phyloP scores from a whole-genome alignment of 2,113 vertebrate species.

The Erinaceus europaeus region DNA sequence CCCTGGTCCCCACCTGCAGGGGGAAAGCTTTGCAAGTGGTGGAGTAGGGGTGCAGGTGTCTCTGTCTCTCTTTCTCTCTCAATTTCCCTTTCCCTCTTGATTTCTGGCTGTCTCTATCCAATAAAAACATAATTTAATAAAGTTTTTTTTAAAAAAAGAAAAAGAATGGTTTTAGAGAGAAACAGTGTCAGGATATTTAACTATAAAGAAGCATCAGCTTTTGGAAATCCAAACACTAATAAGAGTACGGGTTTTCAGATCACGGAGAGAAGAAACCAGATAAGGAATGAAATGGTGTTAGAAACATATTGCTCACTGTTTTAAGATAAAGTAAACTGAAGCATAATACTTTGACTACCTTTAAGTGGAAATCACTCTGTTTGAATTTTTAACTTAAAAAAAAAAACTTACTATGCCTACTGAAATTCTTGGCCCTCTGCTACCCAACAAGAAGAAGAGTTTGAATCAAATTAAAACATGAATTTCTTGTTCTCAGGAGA shows the following conservation, averaged over 20 bases:
- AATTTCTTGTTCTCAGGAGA: conserved; percentile 39
- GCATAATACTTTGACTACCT: conserved; percentile 42
- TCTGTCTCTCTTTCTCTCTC: too few relatives aligned
- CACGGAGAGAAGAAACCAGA: conserved; percentile 37
- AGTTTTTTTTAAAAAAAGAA: too few relatives aligned
- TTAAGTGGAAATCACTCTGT: conserved; percentile 51
- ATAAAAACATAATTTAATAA: too few relatives aligned
- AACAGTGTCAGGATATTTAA: not conserved
- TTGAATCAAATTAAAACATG: not conserved
- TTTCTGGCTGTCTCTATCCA: too few relatives aligned
- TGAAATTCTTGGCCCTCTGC: conserved; percentile 38
- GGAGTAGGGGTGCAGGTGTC: too few relatives aligned
- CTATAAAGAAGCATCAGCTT: conserved; percentile 22
- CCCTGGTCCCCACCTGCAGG: too few relatives aligned
- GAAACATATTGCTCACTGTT: not conserved
- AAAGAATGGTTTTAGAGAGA: conserved; percentile 29
- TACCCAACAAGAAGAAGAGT: conserved; percentile 29
- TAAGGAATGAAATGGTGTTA: conserved; percentile 46
- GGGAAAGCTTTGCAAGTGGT: too few relatives aligned
- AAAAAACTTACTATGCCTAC: conserved; percentile 13
- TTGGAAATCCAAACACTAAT: conserved; percentile 17
- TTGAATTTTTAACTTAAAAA: conserved; percentile 70
- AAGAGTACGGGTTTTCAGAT: conserved; percentile 49
- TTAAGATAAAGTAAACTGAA: conserved; percentile 36
- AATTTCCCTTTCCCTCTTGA: too few relatives aligned